Evolutionary conservation across 1,140 invertebrate genomes (phyloP).

Genomic region (Drosophila sp.): DNA sequence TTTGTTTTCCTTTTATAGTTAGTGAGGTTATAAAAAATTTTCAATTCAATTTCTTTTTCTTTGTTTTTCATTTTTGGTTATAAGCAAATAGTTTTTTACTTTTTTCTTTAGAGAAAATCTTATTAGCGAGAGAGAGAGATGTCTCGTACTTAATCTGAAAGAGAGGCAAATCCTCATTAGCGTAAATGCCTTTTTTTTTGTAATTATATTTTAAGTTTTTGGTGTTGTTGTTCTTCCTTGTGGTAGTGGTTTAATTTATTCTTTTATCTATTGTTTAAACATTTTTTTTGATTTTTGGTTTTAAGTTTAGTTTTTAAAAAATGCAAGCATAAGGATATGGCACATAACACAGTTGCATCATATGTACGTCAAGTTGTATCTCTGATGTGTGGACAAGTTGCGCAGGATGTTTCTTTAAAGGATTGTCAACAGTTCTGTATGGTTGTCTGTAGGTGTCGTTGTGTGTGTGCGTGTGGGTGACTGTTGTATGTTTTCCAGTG

Average conservation of each 20-base stretch:
- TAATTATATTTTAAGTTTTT: constrained; percentile 45
- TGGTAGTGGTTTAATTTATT: constrained; percentile 24
- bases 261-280: constrained; percentile 11
- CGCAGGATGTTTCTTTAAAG: constrained; percentile 27
- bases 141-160: constrained; percentile 2
- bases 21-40: constrained; percentile 61
- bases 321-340: constrained; percentile 80
- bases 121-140: not conserved
- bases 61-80: not conserved
- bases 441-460: constrained; percentile 39
- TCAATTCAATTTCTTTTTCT: constrained; percentile 21
- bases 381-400: constrained; percentile 37
- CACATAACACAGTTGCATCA: constrained; percentile 74
- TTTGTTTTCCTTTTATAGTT: constrained; percentile 41
- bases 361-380: constrained; percentile 54
- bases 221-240: constrained; percentile 25
- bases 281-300: constrained; percentile 8
- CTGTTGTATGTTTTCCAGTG: constrained; percentile 41
- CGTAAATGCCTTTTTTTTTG: constrained; percentile 19
- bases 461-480: constrained; percentile 16
- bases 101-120: not conserved
- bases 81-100: constrained; percentile 5
- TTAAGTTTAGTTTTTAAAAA: constrained; percentile 50
- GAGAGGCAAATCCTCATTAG: not conserved
- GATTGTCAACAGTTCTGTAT: constrained; percentile 71